Conservation (phyloP, 2,888 invertebrate genomes). For the Trissolcus japonicus region DNA sequence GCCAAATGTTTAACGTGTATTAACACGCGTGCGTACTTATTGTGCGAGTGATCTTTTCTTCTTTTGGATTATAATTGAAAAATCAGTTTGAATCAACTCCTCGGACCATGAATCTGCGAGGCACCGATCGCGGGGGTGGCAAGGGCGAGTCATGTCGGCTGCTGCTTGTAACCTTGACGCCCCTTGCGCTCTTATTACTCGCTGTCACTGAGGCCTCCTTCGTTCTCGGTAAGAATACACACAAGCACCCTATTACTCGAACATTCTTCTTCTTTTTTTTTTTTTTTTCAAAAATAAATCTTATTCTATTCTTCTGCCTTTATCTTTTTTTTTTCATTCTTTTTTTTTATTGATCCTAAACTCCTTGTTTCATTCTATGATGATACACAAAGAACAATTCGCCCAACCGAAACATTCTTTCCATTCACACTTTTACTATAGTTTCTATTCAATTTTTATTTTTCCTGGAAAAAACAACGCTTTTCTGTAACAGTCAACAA, state of each 20-base stretch:
- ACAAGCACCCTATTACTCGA: neutral
- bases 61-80: too few relatives aligned
- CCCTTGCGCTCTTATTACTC: slow-evolving; percentile 48
- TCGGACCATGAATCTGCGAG: slow-evolving; percentile 26
- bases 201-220: slow-evolving; percentile 33
- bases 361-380: neutral
- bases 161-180: slow-evolving; percentile 55
- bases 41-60: too few relatives aligned
- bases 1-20: neutral
- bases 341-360: neutral
- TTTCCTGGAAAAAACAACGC: too few relatives aligned
- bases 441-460: too few relatives aligned
- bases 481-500: too few relatives aligned
- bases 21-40: slow-evolving; percentile 11
- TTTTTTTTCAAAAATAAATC: too few relatives aligned
- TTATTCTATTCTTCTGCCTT: too few relatives aligned
- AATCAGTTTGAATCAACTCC: neutral
- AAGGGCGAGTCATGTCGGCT: slow-evolving; percentile 54
- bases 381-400: neutral
- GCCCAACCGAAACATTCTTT: neutral
- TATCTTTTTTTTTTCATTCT: neutral
- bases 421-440: too few relatives aligned
- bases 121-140: slow-evolving; percentile 47
- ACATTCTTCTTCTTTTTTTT: too few relatives aligned
- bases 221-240: slow-evolving; percentile 32